Conservation (phyloP, 1,140 invertebrate species). For the Brachionus koreanus region DNA sequence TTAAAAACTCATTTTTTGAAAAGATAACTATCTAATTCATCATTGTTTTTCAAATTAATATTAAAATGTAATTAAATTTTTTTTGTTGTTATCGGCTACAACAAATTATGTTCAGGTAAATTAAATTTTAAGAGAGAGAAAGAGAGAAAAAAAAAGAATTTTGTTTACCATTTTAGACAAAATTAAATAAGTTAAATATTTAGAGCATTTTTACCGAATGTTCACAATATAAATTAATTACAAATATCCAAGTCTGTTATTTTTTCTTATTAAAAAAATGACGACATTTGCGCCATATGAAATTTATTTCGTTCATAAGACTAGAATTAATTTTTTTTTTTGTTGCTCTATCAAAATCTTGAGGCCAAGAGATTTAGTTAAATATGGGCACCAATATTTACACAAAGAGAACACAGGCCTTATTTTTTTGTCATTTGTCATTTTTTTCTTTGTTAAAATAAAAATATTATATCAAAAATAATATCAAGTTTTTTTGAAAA, state of each 20-base stretch:
- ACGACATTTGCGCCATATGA: background rate
- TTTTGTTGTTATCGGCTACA: background rate
- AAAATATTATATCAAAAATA: background rate
- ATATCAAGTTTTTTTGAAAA: background rate
- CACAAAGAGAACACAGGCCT: background rate
- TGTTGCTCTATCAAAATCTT: background rate
- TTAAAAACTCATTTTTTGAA: background rate
- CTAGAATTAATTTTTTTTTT: background rate
- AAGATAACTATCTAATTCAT: background rate
- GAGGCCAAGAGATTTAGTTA: background rate
- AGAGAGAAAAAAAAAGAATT: background rate
- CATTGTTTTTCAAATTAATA: background rate
- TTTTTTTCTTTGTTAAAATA: background rate
- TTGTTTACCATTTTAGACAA: background rate
- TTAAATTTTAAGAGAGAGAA: background rate
- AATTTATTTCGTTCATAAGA: background rate
- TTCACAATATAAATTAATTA: background rate
- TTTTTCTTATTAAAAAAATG: background rate
- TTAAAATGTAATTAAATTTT: conserved; percentile 6
- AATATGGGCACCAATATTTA: conserved; percentile 7
- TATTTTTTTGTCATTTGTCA: conserved; percentile 4
- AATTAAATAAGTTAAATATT: background rate
- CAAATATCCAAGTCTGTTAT: background rate
- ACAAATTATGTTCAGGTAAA: background rate
- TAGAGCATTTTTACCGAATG: background rate